phyloP scores from a whole-genome alignment of 2,797 vertebrate genomes.

The Gymnopithys bicolor region DNA sequence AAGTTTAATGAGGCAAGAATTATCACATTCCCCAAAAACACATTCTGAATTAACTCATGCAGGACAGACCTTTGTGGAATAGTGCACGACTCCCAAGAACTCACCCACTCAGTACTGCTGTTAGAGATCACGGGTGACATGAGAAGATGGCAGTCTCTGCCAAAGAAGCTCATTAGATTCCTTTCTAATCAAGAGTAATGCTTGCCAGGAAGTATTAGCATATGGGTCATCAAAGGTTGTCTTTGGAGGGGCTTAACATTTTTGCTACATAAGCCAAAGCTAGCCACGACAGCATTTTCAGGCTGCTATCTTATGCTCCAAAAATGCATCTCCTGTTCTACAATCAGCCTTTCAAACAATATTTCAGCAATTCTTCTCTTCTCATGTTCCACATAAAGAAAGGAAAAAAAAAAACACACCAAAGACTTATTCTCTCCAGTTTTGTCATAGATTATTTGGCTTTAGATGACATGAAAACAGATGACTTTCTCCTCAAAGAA shows the following conservation, averaged over 20 bases:
- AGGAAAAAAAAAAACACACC: background rate
- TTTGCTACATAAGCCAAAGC: background rate
- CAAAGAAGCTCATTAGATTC: background rate
- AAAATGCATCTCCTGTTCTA: background rate
- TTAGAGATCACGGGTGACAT: background rate
- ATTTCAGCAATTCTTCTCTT: background rate
- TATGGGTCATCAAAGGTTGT: background rate
- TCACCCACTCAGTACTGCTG: background rate
- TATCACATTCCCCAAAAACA: background rate
- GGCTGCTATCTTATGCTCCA: background rate
- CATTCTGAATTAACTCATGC: background rate
- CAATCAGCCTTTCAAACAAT: background rate
- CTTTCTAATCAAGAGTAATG: background rate
- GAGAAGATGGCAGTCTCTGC: background rate
- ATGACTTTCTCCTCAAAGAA: background rate
- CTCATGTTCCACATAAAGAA: background rate
- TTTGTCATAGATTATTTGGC: background rate
- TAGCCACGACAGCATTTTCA: background rate
- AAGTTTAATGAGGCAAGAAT: background rate
- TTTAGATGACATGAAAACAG: constrained; percentile 11
- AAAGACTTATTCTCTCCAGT: background rate
- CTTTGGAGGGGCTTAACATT: background rate
- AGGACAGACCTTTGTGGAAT: background rate
- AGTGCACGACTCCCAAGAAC: background rate
- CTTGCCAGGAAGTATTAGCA: background rate